Evolutionary conservation across 2,888 invertebrate species (phyloP), one percentile per base, ranked within the genome.

Genomic region (Hecatera dysodea): DNA sequence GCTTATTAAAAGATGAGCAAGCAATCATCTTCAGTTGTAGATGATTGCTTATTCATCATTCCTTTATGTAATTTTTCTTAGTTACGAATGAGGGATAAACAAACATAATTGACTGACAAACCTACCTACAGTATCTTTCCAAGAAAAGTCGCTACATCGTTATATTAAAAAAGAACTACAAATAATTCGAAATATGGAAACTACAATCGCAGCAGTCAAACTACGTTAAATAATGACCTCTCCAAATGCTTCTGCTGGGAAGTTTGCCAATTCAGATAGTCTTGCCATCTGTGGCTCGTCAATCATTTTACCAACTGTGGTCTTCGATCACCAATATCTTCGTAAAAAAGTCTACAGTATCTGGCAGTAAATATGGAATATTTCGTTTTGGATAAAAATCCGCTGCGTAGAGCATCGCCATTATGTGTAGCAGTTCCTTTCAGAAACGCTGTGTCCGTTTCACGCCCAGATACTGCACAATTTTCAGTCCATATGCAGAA

Each of bases 261-360:
- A 80, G 61, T 29, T 53, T 62, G 75, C 80, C 75, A 76, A 67
- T 57, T 76, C 36, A 22, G 56, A 71, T 61, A 56, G 36, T 62
- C 57, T 56, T 50, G 29, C 72, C 67, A 71, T 66, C 72, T 76
- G 72, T 50, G 75, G 48, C 56, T 63, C 67, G 42, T 80, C 48
- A 39, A 67, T 76, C 62, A 62, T 62, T 44, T 42, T 24, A 55
- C 55, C 42, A 39, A 53, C 27, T 61, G 39, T 52, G 60, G 50
- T 46, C 27, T 67, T 59, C 42, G 52, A 46, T 55, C 67, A 74
- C 24, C 48, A 59, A 67, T 67, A 27, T 72, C 56, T 46, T 46
- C 24, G 1, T 24, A 50, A 39, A 19, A 56, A 56, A 50, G 33
- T 63, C 42, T 15, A n/a, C 6, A 11, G 12, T 29, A 73, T 1